Evolutionary conservation across 2,113 vertebrate species (phyloP), one percentile per base, ranked within the genome.

Genomic region (Petrocephalus zakoni): DNA sequence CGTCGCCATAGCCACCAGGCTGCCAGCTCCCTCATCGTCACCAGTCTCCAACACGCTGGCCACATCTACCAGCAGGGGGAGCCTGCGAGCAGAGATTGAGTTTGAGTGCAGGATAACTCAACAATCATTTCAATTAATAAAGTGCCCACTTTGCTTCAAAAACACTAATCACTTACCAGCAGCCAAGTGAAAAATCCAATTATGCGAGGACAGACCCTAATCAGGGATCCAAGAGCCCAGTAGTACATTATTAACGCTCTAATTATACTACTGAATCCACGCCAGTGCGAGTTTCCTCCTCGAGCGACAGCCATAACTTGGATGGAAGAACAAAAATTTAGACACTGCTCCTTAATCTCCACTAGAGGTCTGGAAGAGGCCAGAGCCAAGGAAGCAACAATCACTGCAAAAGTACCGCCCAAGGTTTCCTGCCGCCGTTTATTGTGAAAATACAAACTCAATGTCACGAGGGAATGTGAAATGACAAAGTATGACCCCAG

Each of bases 41-140:
- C 95, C 94, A 2, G 95, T 96, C 94, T 98, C 97, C 93, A 96
- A 91, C 91, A 92, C 93, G 87, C 94, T 94, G 46, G 95, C 91
- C 87, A 96, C 93, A 89, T 94, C 96, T 88, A 93, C 93, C 89
- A 90, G 93, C 75, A 93, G 86, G 72, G 96, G 94, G 47, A 96
- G 21, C 78, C 97, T 99, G 93, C 47, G 93, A 93, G 89, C 85
- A 88, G 90, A 89, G 92, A 84, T 46, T 86, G 89, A 90, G 61
- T 89, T 10, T 56, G 91, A 47, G 88, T 19, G 46, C 83, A 86
- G 68, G 89, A 90, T 89, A 87, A 86, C 46, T 42, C 46, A 15
- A 21, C 25, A 46, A 85, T n/a, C 89, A 34, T 58, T 88, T 58
- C 52, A 58, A 75, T n/a, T 25, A 56, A 88, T 42, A 25, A 58